These are phyloP conservation scores for Hydrotaea diabolus DNA, from an alignment of 2,888 invertebrate species.

Conservation along the genomic window DNA sequence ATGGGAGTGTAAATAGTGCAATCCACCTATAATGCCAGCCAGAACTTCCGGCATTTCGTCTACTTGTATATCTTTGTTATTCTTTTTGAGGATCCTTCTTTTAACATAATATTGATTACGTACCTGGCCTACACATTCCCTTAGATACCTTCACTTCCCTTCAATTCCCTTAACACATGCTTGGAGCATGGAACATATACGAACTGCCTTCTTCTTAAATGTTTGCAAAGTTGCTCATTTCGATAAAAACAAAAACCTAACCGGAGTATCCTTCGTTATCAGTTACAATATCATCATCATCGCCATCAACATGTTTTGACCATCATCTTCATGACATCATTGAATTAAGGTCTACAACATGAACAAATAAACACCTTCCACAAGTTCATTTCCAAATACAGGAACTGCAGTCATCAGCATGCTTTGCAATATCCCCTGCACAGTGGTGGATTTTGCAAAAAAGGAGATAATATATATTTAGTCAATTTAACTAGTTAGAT, in stretches of 20 bases:
- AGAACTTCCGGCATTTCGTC: no score
- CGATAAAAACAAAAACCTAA: constrained; percentile 41
- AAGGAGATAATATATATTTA: no score
- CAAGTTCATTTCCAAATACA: constrained; percentile 35
- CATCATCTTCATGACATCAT: constrained; percentile 57
- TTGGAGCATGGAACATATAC: background rate
- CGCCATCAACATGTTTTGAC: constrained; percentile 66
- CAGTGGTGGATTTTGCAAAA: background rate
- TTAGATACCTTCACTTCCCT: background rate
- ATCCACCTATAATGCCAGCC: no score
- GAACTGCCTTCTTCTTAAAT: no score
- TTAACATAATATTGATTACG: no score
- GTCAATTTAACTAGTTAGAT: no score
- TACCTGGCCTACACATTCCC: no score
- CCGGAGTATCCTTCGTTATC: constrained; percentile 58
- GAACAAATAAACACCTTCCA: constrained; percentile 64
- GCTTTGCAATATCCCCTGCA: constrained; percentile 27
- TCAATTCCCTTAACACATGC: no score
- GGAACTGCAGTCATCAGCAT: no score
- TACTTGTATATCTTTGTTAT: no score
- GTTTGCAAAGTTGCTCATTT: constrained; percentile 62
- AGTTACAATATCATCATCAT: constrained; percentile 62
- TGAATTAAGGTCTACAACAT: constrained; percentile 62
- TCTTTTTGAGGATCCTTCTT: no score
- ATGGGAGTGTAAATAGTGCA: no score